Percentiles rank a stretch among this genome's conserved stretches.
phyloP scores from a whole-genome alignment of 2,113 vertebrate species.

The Mustela nigripes region DNA sequence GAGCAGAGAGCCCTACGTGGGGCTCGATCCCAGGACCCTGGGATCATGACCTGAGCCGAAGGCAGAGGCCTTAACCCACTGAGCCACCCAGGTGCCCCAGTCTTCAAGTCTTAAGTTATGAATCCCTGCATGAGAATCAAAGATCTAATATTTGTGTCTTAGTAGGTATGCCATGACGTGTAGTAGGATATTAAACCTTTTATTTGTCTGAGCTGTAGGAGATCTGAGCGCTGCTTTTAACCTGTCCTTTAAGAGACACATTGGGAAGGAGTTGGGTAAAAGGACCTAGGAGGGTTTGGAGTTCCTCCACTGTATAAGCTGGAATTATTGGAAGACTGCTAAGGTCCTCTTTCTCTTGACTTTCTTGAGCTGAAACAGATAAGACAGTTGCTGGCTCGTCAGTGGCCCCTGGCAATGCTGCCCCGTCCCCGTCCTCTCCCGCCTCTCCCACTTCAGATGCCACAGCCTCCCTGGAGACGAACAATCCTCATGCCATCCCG shows the following conservation, averaged over 20 bases:
- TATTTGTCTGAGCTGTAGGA: constrained; percentile 10
- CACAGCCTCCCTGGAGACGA: constrained; percentile 88
- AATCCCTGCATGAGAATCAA: constrained; percentile 39
- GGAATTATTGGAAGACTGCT: constrained; percentile 49
- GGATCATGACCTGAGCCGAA: too few species aligned
- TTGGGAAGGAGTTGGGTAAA: background rate
- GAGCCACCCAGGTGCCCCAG: too few species aligned
- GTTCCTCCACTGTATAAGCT: constrained; percentile 6
- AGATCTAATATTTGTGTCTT: constrained; percentile 39
- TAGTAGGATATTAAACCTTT: constrained; percentile 18
- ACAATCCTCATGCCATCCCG: constrained; percentile 94
- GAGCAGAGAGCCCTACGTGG: too few species aligned
- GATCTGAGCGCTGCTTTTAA: background rate
- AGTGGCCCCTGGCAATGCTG: constrained; percentile 81
- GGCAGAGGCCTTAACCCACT: too few species aligned
- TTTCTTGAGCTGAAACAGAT: constrained; percentile 91
- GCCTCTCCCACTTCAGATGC: constrained; percentile 91
- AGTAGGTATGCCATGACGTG: background rate
- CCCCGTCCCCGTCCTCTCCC: constrained; percentile 90
- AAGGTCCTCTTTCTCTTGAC: constrained; percentile 71
- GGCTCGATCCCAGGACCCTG: too few species aligned
- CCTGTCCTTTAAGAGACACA: background rate
- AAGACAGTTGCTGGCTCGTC: constrained; percentile 86
- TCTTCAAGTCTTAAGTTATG: background rate
- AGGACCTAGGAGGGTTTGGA: background rate